phyloP scores from a whole-genome alignment of 2,113 vertebrate genomes.

The Pachycephala philippinensis region DNA sequence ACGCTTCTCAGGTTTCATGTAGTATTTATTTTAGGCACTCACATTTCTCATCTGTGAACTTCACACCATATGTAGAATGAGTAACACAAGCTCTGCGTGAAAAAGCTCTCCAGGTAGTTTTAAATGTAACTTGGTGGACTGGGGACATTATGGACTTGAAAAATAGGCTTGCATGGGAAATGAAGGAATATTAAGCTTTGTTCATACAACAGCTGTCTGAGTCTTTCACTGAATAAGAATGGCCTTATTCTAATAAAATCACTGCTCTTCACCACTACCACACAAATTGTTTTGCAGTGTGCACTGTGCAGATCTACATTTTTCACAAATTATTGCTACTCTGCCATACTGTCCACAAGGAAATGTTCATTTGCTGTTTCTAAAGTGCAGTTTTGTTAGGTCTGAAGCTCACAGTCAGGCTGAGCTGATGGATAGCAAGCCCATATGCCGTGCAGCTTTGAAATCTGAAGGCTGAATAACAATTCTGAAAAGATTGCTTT shows the following conservation, averaged over 20 bases:
- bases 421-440: not conserved
- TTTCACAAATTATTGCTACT: not conserved
- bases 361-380: not conserved
- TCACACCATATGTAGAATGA: conserved; percentile 72
- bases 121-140: conserved; percentile 26
- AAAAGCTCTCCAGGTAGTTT: conserved; percentile 61
- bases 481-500: not conserved
- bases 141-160: not conserved
- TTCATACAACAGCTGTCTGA: conserved; percentile 25
- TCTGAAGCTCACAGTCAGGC: not conserved
- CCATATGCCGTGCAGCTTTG: not conserved
- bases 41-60: conserved; percentile 78
- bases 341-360: not conserved
- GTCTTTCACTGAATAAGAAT: conserved; percentile 22
- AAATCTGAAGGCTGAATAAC: conserved; percentile 25
- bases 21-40: conserved; percentile 71
- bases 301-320: not conserved
- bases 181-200: conserved; percentile 23
- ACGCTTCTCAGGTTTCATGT: conserved; percentile 79
- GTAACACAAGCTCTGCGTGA: conserved; percentile 29
- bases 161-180: conserved; percentile 44
- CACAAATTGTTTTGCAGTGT: not conserved
- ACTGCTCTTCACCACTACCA: not conserved
- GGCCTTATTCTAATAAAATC: conserved; percentile 6
- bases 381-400: not conserved